Base-by-base conservation (phyloP, 2,113 vertebrate species). In the Sterrhoptilus dennistouni region DNA sequence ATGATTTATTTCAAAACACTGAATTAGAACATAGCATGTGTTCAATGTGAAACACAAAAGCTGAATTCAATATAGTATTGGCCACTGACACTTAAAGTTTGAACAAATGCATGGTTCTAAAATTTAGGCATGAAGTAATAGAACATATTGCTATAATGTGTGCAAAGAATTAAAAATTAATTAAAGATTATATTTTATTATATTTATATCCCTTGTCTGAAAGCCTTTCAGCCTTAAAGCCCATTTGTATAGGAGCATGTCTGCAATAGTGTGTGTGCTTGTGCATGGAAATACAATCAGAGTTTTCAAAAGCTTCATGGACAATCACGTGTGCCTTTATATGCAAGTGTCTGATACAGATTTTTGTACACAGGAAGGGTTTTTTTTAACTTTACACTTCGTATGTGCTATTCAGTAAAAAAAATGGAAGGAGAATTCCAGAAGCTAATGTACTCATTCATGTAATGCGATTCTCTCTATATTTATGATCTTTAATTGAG, bases 1-100 rank as follows among this genome's bases (percentile, higher is more conserved):
- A 91, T 84, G n/a, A 92, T 94, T 95, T 93, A 92, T 95, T 95
- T 95, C 89, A 92, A 95, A 94, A 91, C 80, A 94, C 69, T 68
- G 80, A 92, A 95, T 95, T 96, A 94, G 88, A 93, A 90, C 85
- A 49, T 96, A 78, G 74, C 76, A 78, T 92, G 92, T 96, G 93
- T 92, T 95, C 90, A 89, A 57, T 90, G 45, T 68, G 83, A 87
- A 95, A 84, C 91, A 94, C 72, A 93, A 94, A 96, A 96, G 76
- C 92, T 81, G 80, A 78, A 65, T 93, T 93, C 83, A 89, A 50
- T 90, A 61, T 47, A 87, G 57, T 47, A 54, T 65, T 90, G 88
- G 92, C 68, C 80, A 90, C 82, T 90, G 82, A 66, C 56, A 53
- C 69, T 95, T 90, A 42, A 86, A 94, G 27, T 88, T 83, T 53